phyloP scores from a whole-genome alignment of 1,140 invertebrate species.

The Rhynchophorus ferrugineus region DNA sequence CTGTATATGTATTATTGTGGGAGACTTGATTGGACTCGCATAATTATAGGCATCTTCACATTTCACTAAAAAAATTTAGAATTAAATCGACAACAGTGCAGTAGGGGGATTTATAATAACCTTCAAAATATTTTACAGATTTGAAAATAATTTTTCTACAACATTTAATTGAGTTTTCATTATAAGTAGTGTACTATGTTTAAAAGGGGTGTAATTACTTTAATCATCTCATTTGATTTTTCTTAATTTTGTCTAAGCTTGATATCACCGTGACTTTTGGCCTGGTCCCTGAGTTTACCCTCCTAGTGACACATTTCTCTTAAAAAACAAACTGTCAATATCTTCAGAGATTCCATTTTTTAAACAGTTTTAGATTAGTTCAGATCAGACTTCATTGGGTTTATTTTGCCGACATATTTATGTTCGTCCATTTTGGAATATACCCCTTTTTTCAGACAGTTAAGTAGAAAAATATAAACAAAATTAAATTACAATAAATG shows the following conservation, averaged over 20 bases:
- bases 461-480: neutral
- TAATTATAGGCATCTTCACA: conserved; percentile 23
- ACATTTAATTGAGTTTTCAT: conserved; percentile 36
- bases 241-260: conserved; percentile 37
- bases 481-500: too few species aligned
- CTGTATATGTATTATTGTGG: conserved; percentile 27
- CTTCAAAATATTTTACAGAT: conserved; percentile 31
- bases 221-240: conserved; percentile 36
- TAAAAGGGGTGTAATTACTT: conserved; percentile 19
- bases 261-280: conserved; percentile 43
- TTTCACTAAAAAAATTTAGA: conserved; percentile 30
- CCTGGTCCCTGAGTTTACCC: conserved; percentile 43
- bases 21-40: conserved; percentile 34
- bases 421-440: neutral
- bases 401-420: conserved; percentile 9
- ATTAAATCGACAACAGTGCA: conserved; percentile 31
- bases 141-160: conserved; percentile 35
- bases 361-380: conserved; percentile 8
- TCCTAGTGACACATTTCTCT: conserved; percentile 29
- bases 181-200: conserved; percentile 22
- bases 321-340: conserved; percentile 7
- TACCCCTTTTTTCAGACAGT: conserved; percentile 5
- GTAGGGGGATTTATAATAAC: conserved; percentile 23
- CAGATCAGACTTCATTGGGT: conserved; percentile 29
- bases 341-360: conserved; percentile 24